Evolutionary conservation across 2,113 vertebrate genomes (phyloP).

Genomic region (Nerophis lumbriciformis): DNA sequence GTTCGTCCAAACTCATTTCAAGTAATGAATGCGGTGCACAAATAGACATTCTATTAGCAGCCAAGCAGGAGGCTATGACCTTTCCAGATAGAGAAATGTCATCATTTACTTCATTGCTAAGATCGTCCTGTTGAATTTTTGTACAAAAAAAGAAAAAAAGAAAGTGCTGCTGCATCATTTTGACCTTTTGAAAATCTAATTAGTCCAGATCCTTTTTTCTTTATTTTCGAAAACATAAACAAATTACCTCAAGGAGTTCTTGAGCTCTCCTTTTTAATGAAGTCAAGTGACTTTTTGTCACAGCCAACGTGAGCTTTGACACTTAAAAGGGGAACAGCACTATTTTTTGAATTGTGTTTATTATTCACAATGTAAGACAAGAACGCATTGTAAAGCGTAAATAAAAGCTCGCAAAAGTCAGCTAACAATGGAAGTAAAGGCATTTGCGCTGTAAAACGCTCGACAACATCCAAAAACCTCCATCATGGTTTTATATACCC

Average conservation of each 20-base stretch:
- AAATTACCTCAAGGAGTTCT: background rate
- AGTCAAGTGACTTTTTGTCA: too few species aligned
- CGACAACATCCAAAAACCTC: too few species aligned
- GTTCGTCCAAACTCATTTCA: background rate
- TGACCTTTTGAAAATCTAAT: conserved; percentile 3
- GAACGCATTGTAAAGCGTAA: too few species aligned
- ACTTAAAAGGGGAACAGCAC: too few species aligned
- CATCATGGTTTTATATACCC: too few species aligned
- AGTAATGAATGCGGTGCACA: background rate
- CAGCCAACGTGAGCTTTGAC: too few species aligned
- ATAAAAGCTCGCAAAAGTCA: too few species aligned
- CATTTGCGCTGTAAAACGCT: too few species aligned
- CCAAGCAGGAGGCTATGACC: conserved; percentile 3
- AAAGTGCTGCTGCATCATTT: background rate
- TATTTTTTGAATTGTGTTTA: too few species aligned
- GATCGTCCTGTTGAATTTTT: background rate
- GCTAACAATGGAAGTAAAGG: too few species aligned
- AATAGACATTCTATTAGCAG: conserved; percentile 6
- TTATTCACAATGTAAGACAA: too few species aligned
- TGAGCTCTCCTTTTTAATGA: background rate
- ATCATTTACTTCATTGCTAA: background rate
- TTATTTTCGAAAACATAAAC: background rate
- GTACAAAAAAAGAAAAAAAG: background rate
- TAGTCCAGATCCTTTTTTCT: background rate
- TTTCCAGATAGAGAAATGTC: background rate